These are phyloP conservation scores for Gymnobelideus leadbeateri DNA, from an alignment of 2,113 vertebrate genomes.

Conservation along the genomic window DNA sequence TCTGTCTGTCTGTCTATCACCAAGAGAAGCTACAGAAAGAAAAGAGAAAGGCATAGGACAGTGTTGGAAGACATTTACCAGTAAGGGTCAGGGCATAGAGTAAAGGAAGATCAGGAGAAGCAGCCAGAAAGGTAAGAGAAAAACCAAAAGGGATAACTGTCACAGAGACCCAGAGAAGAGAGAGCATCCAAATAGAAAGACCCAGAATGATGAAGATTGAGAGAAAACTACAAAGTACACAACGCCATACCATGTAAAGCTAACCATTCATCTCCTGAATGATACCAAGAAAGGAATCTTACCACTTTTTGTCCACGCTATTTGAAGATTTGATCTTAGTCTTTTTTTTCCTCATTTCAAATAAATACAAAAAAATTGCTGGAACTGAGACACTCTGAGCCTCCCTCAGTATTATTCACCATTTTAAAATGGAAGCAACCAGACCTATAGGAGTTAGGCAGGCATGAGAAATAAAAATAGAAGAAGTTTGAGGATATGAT, in stretches of 20 bases:
- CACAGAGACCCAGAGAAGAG: background rate
- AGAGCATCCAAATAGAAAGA: background rate
- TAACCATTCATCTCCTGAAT: background rate
- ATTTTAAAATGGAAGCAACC: background rate
- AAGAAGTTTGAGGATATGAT: background rate
- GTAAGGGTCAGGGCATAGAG: background rate
- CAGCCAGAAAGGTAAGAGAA: background rate
- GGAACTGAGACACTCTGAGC: background rate
- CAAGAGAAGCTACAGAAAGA: background rate
- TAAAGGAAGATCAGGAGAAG: background rate
- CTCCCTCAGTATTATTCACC: background rate
- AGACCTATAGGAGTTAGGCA: background rate
- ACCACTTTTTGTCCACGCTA: background rate
- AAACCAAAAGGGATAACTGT: background rate
- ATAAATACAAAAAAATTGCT: background rate
- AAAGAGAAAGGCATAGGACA: background rate
- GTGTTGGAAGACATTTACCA: background rate
- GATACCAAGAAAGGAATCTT: background rate
- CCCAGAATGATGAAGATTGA: background rate
- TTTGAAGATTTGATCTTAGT: background rate
- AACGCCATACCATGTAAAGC: background rate
- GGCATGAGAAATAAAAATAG: background rate
- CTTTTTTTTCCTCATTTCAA: background rate
- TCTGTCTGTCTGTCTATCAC: too few relatives aligned
- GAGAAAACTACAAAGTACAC: background rate